These are phyloP conservation scores for Phasia obesa DNA, from an alignment of 2,888 invertebrate species.

Conservation along the genomic window DNA sequence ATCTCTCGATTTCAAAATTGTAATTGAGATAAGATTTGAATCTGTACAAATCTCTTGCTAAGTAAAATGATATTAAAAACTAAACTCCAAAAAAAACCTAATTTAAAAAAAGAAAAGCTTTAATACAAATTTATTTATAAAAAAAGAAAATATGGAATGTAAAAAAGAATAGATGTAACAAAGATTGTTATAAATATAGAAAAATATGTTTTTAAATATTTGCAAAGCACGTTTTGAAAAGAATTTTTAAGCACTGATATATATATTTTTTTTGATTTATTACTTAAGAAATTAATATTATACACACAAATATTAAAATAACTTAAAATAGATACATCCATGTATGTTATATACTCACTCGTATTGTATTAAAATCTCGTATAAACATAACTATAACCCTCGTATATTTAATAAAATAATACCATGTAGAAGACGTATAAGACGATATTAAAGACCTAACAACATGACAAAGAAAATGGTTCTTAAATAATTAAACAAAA, in stretches of 20 bases:
- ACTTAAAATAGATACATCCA: conserved; percentile 8
- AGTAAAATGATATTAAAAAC: conserved; percentile 23
- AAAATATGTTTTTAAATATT: conserved; percentile 25
- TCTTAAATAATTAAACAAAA: conserved; percentile 8
- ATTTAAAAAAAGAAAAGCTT: conserved; percentile 54
- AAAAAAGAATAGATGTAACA: conserved; percentile 8
- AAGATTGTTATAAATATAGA: conserved; percentile 14
- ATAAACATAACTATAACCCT: conserved; percentile 21
- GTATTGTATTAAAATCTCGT: not conserved
- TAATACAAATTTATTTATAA: conserved; percentile 52
- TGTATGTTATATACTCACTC: conserved; percentile 40
- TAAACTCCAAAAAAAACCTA: conserved; percentile 18
- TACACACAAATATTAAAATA: not conserved
- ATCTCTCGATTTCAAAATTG: too few species aligned
- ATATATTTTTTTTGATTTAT: conserved; percentile 48
- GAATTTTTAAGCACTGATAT: conserved; percentile 61
- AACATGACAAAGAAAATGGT: conserved; percentile 14
- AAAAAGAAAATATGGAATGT: conserved; percentile 13
- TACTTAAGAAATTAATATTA: conserved; percentile 28
- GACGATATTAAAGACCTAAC: conserved; percentile 24
- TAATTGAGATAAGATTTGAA: not conserved
- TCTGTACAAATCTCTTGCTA: conserved; percentile 19
- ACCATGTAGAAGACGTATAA: conserved; percentile 6
- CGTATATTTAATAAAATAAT: conserved; percentile 24
- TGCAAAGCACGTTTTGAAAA: conserved; percentile 63